These are phyloP conservation scores for Himalopsyche anomala DNA, from an alignment of 2,888 invertebrate genomes.

Conservation along the genomic window DNA sequence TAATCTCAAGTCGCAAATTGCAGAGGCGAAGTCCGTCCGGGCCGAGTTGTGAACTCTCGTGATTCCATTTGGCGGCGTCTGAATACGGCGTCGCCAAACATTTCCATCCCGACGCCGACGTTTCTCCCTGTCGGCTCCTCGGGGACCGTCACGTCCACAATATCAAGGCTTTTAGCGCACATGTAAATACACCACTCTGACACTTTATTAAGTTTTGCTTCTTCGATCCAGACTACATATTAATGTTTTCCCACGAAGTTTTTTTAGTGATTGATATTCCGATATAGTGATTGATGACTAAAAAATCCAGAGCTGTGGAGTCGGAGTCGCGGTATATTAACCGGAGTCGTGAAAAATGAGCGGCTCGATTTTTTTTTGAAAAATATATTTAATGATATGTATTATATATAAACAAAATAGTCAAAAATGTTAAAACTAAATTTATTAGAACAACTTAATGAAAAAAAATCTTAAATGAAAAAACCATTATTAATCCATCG, in stretches of 20 bases:
- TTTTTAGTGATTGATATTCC: not conserved
- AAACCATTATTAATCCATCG: too few relatives aligned
- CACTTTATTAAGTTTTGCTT: not conserved
- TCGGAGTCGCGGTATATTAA: too few relatives aligned
- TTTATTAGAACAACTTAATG: too few relatives aligned
- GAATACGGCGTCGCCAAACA: conserved; percentile 40
- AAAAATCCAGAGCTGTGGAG: too few relatives aligned
- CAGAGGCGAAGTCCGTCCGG: conserved; percentile 53
- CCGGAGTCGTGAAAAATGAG: too few relatives aligned
- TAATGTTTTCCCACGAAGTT: not conserved
- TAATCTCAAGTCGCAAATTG: conserved; percentile 59
- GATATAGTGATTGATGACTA: too few relatives aligned
- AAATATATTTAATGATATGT: too few relatives aligned
- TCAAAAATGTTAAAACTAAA: too few relatives aligned
- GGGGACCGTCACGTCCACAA: conserved; percentile 33
- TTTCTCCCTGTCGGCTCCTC: conserved; percentile 22
- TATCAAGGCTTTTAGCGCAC: conserved; percentile 30
- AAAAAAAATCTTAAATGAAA: too few relatives aligned
- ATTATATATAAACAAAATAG: too few relatives aligned
- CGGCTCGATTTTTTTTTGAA: too few relatives aligned
- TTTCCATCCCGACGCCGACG: conserved; percentile 9
- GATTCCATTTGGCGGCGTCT: conserved; percentile 36
- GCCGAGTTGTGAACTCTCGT: conserved; percentile 29
- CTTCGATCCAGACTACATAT: not conserved
- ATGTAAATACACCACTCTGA: not conserved